Percentiles rank a stretch among this genome's conserved stretches.
phyloP scores from a whole-genome alignment of 1,140 invertebrate species.

The Meteorus sp. region DNA sequence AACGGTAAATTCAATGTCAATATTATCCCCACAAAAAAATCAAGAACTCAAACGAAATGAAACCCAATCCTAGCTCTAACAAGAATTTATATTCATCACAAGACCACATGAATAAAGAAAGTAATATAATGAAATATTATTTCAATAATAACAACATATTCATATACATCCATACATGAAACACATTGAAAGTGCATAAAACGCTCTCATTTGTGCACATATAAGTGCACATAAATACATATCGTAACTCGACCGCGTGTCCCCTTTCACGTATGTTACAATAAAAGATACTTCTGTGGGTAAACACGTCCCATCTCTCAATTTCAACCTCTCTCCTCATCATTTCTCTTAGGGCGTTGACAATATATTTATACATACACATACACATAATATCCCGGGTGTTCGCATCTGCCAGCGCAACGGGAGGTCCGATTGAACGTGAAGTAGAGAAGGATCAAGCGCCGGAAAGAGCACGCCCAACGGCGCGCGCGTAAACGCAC shows the following conservation, averaged over 20 bases:
- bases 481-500: slow-evolving; percentile 13
- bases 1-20: no score
- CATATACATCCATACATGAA: no score
- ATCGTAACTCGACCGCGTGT: slow-evolving; percentile 35
- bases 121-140: no score
- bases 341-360: slow-evolving; percentile 20
- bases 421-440: slow-evolving; percentile 47
- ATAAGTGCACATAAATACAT: slow-evolving; percentile 11
- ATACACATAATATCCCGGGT: slow-evolving; percentile 37
- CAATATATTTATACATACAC: slow-evolving; percentile 17
- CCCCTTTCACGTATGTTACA: slow-evolving; percentile 38
- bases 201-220: slow-evolving; percentile 1
- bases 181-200: neutral
- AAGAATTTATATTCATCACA: no score
- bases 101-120: no score
- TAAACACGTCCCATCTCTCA: no score
- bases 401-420: slow-evolving; percentile 51
- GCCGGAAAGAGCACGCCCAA: slow-evolving; percentile 29
- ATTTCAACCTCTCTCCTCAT: slow-evolving; percentile 10
- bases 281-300: slow-evolving; percentile 57
- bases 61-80: no score
- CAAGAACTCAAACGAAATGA: no score
- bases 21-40: no score
- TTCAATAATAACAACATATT: no score
- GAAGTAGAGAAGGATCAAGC: slow-evolving; percentile 8